Evolutionary conservation across 2,888 invertebrate genomes (phyloP), one percentile per base, ranked within the genome.

Genomic region (Chloroclysta siterata): DNA sequence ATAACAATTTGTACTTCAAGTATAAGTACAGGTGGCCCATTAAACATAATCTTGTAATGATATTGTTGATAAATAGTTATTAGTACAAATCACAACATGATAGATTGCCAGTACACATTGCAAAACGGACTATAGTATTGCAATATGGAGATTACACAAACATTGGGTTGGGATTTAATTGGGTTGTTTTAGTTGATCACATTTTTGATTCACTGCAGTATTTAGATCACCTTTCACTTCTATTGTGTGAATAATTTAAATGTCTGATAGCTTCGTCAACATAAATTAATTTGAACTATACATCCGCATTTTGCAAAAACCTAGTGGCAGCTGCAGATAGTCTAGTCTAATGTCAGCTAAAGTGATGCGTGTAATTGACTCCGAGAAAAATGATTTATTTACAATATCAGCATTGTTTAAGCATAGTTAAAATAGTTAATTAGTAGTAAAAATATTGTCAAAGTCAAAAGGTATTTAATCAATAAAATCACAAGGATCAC

Each of bases 161-260:
- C 74, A 82, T 87, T 87, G 89, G 84, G 89, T 90, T 87, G 85
- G 83, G 80, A 82, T 87, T 87, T 89, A 85, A 90, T 90, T 87
- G 85, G 83, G 80, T 86, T 85, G 73, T 86, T 84, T 85, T 84
- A 87, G 83, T 80, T 85, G 86, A 86, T 88, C 83, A 85, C 77
- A 84, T 79, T 42, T 87, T 81, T 87, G 86, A 85, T 87, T 89
- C 82, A 85, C 83, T 82, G 80, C 76, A 75, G 72, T 80, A 72
- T 72, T 78, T 70, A 71, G 75, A 56, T 55, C 55, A 53, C 88
- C 90, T 90, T 89, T 91, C 90, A 87, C 89, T 89, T 85, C 80
- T 79, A 82, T 89, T 86, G 81, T 82, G 71, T 80, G 78, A 75
- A 72, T 76, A 73, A 75, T 76, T 79, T 80, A 75, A 75, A 71